Evolutionary conservation across 2,888 invertebrate genomes (phyloP).

Genomic region (Dilophus febrilis): DNA sequence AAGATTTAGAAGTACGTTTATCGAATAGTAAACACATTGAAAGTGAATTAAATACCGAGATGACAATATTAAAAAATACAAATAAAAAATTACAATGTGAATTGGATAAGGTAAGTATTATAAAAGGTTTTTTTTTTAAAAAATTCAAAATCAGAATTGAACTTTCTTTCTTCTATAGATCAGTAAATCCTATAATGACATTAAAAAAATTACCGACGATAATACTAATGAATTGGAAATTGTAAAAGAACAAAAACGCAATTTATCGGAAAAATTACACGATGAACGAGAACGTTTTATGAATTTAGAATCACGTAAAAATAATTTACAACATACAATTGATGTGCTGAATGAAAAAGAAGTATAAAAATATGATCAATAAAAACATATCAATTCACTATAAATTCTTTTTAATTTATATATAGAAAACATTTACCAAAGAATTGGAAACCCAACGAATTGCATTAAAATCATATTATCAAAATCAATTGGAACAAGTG

Average conservation of each 20-base stretch:
- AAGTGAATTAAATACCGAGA: conserved; percentile 22
- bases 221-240: conserved; percentile 24
- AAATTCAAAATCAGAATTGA: background rate
- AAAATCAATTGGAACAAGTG: conserved; percentile 62
- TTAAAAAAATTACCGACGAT: conserved; percentile 13
- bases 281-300: conserved; percentile 33
- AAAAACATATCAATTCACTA: no score
- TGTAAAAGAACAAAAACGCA: conserved; percentile 32
- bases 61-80: conserved; percentile 27
- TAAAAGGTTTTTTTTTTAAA: no score
- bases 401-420: conserved; percentile 13
- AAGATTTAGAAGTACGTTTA: conserved; percentile 27
- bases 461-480: conserved; percentile 57
- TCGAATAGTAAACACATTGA: conserved; percentile 24
- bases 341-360: conserved; percentile 39
- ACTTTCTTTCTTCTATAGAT: background rate
- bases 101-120: conserved; percentile 32
- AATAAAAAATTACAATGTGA: conserved; percentile 32
- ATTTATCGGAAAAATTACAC: conserved; percentile 33
- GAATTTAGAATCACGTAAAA: conserved; percentile 37
- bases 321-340: conserved; percentile 33
- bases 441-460: conserved; percentile 44
- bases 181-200: background rate
- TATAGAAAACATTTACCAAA: conserved; percentile 34
- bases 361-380: conserved; percentile 29